A percentile compares a stretch with the other conserved stretches of the same genome.
Evolutionary conservation across 1,140 invertebrate species (phyloP).

Genomic region (Eciton burchellii): DNA sequence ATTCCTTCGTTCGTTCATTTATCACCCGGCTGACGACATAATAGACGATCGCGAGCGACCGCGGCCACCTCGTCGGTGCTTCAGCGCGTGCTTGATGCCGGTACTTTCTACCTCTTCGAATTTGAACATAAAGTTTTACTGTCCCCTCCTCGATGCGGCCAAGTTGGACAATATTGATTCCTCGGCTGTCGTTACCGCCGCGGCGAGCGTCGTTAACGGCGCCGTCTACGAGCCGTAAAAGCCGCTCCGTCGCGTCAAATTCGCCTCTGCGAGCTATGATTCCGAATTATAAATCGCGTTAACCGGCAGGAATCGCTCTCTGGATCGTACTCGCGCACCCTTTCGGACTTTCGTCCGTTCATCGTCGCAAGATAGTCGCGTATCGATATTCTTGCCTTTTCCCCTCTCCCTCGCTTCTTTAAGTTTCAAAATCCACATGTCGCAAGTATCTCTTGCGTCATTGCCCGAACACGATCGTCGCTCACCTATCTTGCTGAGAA

Average conservation of each 20-base stretch:
- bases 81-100: constrained; percentile 49
- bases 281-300: constrained; percentile 35
- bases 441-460: too few species aligned
- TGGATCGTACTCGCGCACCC: too few species aligned
- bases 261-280: neutral
- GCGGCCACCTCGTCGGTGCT: constrained; percentile 52
- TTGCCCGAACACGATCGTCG: too few species aligned
- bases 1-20: constrained; percentile 65
- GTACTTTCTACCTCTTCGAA: constrained; percentile 32
- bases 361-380: too few species aligned
- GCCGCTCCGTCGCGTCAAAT: constrained; percentile 4
- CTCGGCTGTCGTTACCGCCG: neutral
- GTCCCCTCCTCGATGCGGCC: constrained; percentile 12
- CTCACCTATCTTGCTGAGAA: too few species aligned
- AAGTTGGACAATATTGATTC: constrained; percentile 48
- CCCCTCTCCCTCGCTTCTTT: too few species aligned
- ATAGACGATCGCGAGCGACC: constrained; percentile 45
- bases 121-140: constrained; percentile 53
- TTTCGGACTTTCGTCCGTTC: too few species aligned
- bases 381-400: too few species aligned
- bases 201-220: constrained; percentile 43
- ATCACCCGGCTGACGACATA: constrained; percentile 65
- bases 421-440: too few species aligned
- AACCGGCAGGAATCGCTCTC: neutral
- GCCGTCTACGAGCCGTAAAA: constrained; percentile 33